Conservation (phyloP, 2,888 invertebrate species). For the Pachydiplax longipennis region DNA sequence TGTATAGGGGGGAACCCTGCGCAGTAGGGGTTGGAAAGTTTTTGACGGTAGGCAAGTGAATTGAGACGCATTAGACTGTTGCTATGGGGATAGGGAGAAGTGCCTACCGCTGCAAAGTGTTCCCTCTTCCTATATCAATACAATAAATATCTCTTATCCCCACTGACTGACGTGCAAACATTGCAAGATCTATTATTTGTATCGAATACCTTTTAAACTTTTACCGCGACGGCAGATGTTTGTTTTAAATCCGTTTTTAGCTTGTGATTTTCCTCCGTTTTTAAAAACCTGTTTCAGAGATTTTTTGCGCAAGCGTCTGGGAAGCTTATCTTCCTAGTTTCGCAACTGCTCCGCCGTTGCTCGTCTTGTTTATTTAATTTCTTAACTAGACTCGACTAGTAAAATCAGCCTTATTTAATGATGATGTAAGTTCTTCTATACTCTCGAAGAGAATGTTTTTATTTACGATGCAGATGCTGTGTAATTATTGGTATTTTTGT, state of each 20-base stretch:
- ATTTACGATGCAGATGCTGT: too few species aligned
- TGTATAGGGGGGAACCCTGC: background rate
- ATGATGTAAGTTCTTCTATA: too few species aligned
- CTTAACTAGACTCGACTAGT: too few species aligned
- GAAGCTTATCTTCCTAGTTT: background rate
- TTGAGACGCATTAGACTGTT: slow-evolving; percentile 9
- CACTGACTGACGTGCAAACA: background rate
- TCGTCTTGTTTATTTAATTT: too few species aligned
- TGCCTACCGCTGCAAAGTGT: background rate
- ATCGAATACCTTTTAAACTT: background rate
- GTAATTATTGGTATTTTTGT: too few species aligned
- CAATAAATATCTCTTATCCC: background rate
- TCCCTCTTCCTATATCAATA: background rate
- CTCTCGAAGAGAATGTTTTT: too few species aligned
- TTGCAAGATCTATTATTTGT: background rate
- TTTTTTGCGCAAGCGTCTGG: background rate
- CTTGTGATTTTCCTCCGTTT: background rate
- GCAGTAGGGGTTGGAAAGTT: background rate
- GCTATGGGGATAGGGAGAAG: background rate
- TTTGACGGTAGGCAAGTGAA: background rate
- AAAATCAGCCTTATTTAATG: too few species aligned
- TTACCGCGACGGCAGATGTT: background rate
- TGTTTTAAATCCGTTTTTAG: background rate
- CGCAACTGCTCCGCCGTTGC: too few species aligned
- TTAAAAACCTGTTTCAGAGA: background rate